A percentile compares a stretch with the other conserved stretches of the same genome.
Conservation (phyloP, 2,113 vertebrate species). For the Aythya baeri region DNA sequence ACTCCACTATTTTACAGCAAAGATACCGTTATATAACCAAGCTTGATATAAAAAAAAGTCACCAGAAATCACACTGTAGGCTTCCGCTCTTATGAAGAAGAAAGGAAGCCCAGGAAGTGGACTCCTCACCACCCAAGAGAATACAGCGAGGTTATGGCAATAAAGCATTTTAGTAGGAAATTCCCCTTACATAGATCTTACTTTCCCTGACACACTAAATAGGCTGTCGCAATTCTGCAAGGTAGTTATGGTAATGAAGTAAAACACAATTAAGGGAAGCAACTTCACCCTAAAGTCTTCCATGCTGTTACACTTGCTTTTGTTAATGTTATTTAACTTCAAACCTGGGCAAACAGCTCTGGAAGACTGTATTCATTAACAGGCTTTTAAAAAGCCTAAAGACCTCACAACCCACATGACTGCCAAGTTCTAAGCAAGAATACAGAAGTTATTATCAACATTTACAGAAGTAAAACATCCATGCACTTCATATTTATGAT, state of each 20-base stretch:
- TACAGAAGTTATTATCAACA: neutral
- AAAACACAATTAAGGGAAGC: neutral
- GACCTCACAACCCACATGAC: neutral
- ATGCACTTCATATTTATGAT: neutral
- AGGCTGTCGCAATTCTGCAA: neutral
- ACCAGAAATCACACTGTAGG: neutral
- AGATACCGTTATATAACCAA: conserved; percentile 41
- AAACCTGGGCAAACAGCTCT: neutral
- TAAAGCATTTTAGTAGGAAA: neutral
- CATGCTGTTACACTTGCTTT: neutral
- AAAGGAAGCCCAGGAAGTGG: neutral
- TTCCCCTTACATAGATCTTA: neutral
- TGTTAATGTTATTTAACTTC: neutral
- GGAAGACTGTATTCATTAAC: neutral
- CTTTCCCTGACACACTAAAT: neutral
- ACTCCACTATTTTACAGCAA: conserved; percentile 5
- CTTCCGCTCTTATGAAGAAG: neutral
- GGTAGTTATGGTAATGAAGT: neutral
- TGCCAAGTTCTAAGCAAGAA: neutral
- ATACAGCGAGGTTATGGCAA: neutral
- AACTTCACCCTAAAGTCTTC: neutral
- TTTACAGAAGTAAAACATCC: neutral
- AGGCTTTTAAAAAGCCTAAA: neutral
- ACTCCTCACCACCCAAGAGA: neutral
- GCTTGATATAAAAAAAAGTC: neutral